phyloP scores from a whole-genome alignment of 2,888 invertebrate genomes.

The Xestia c-nigrum region DNA sequence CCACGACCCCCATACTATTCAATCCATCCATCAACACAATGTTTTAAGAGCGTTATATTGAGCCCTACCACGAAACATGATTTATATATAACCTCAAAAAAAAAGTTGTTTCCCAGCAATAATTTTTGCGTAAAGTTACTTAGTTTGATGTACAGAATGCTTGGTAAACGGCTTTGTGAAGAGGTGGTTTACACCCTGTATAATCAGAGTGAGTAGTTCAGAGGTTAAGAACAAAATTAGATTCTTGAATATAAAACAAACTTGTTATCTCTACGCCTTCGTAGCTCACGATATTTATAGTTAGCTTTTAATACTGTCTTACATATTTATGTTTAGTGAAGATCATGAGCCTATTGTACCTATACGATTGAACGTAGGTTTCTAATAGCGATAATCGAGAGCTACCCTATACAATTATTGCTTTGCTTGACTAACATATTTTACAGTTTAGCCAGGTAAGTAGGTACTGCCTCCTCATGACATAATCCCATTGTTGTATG shows the following conservation, averaged over 20 bases:
- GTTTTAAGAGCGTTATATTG: too few species aligned
- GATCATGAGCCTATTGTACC: background rate
- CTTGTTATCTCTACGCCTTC: background rate
- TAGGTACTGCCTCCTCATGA: background rate
- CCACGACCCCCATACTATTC: too few species aligned
- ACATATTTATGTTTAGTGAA: background rate
- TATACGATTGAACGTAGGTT: background rate
- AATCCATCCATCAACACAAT: too few species aligned
- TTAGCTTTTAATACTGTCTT: constrained; percentile 8
- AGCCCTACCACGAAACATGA: too few species aligned
- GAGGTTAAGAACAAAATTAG: background rate
- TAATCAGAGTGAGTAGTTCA: background rate
- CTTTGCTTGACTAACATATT: constrained; percentile 12
- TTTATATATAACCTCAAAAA: too few species aligned
- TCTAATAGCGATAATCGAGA: background rate
- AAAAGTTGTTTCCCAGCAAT: too few species aligned
- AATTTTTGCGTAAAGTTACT: too few species aligned
- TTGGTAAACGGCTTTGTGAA: too few species aligned
- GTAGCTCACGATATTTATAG: constrained; percentile 11
- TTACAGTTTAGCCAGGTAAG: background rate
- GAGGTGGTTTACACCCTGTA: too few species aligned
- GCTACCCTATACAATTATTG: background rate
- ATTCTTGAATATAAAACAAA: background rate
- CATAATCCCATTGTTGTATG: constrained; percentile 30
- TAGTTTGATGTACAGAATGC: too few species aligned